Percentiles rank a stretch among this genome's conserved stretches.
Conservation (phyloP, 2,888 invertebrate genomes). For the Epirrita christyi region DNA sequence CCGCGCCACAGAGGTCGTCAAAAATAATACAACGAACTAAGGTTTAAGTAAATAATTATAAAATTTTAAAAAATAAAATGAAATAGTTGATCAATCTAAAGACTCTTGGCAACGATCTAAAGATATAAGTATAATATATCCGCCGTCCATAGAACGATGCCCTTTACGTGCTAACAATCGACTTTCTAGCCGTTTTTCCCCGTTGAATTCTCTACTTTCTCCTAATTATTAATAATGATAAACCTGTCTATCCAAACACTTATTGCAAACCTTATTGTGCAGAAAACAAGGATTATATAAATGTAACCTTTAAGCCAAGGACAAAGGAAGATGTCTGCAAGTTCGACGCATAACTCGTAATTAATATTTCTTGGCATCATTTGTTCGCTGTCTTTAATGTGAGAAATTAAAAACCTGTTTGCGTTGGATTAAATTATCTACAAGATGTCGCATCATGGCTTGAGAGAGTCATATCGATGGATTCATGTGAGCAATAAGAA, state of each 20-base stretch:
- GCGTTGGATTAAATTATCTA: constrained; percentile 23
- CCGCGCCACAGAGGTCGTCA: too few species aligned
- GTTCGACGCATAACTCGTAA: constrained; percentile 25
- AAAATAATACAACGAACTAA: too few species aligned
- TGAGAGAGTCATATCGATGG: background rate
- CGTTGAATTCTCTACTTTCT: constrained; percentile 66
- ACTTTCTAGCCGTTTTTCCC: constrained; percentile 53
- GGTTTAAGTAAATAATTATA: too few species aligned
- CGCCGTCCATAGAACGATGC: constrained; percentile 39
- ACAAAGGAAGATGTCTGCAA: constrained; percentile 30
- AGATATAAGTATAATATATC: background rate
- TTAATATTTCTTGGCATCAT: constrained; percentile 34
- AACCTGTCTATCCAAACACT: constrained; percentile 25
- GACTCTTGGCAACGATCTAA: too few species aligned
- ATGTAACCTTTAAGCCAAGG: constrained; percentile 35
- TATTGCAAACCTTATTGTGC: constrained; percentile 21
- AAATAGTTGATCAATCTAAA: too few species aligned
- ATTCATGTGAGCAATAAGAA: background rate
- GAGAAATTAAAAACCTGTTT: constrained; percentile 35
- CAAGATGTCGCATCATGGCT: constrained; percentile 15
- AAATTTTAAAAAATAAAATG: too few species aligned
- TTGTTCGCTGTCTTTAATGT: constrained; percentile 29
- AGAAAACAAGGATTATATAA: constrained; percentile 9
- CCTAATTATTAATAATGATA: constrained; percentile 54
- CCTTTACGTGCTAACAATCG: constrained; percentile 66